A percentile compares a stretch with the other conserved stretches of the same genome.
phyloP scores from a whole-genome alignment of 1,140 invertebrate genomes.

The Drosophila quadrilineata region DNA sequence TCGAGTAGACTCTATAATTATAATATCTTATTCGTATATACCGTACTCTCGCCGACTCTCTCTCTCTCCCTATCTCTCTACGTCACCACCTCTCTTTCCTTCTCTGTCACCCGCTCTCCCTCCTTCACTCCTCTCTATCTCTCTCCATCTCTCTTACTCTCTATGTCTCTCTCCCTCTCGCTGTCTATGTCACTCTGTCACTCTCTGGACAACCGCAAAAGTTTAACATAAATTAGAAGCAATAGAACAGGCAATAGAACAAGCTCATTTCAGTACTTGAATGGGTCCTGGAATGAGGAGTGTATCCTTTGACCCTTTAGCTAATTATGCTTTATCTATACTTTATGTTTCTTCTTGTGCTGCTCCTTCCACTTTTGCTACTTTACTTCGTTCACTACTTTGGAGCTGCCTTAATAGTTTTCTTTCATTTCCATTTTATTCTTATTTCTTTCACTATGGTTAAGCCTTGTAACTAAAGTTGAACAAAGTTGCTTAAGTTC shows the following conservation, averaged over 20 bases:
- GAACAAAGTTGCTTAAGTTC: too few species aligned
- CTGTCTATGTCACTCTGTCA: background rate
- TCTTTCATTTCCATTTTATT: too few species aligned
- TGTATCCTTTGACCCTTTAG: conserved; percentile 10
- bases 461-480: too few species aligned
- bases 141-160: conserved; percentile 8
- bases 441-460: too few species aligned
- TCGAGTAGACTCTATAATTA: too few species aligned
- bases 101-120: background rate
- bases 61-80: too few species aligned
- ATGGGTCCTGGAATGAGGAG: conserved; percentile 14
- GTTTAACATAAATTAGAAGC: conserved; percentile 67
- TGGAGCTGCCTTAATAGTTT: too few species aligned
- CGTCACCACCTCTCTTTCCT: background rate
- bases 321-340: conserved; percentile 4
- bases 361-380: too few species aligned
- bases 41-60: too few species aligned
- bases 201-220: conserved; percentile 22
- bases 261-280: conserved; percentile 12
- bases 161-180: background rate
- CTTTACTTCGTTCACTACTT: too few species aligned
- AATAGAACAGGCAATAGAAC: conserved; percentile 24
- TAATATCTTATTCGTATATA: too few species aligned
- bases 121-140: background rate
- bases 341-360: too few species aligned